Conservation (phyloP, 2,797 vertebrate genomes). For the Spinus olivaceus region DNA sequence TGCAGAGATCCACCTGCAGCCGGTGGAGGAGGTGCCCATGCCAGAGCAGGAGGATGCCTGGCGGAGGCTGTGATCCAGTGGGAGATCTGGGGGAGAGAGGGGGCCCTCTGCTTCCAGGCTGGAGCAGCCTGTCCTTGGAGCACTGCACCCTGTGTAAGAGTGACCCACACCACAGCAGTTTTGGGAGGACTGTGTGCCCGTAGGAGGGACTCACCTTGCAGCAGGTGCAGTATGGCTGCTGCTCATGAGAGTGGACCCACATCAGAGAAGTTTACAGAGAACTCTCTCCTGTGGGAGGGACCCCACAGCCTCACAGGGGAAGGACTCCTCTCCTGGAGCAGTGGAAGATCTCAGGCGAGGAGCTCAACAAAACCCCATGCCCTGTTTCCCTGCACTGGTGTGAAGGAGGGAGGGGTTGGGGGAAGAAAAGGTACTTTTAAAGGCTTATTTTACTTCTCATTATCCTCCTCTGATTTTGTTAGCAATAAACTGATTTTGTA, state of each 20-base stretch:
- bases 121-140: not conserved
- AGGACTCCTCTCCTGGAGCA: not conserved
- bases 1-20: not conserved
- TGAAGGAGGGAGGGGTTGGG: not conserved
- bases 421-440: not conserved
- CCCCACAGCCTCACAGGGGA: not conserved
- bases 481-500: not conserved
- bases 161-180: not conserved
- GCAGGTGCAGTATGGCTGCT: not conserved
- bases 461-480: not conserved
- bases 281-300: fast-evolving
- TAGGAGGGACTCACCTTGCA: not conserved
- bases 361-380: no score
- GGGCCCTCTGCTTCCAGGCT: not conserved
- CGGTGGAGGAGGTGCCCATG: fast-evolving
- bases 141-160: no score
- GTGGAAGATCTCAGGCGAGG: fast-evolving
- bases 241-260: fast-evolving
- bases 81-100: not conserved
- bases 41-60: not conserved
- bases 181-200: not conserved
- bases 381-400: not conserved
- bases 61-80: not conserved
- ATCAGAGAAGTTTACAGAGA: fast-evolving
- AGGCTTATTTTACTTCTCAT: not conserved